Conservation (phyloP, 2,888 invertebrate genomes). For the Oscheius sp. region DNA sequence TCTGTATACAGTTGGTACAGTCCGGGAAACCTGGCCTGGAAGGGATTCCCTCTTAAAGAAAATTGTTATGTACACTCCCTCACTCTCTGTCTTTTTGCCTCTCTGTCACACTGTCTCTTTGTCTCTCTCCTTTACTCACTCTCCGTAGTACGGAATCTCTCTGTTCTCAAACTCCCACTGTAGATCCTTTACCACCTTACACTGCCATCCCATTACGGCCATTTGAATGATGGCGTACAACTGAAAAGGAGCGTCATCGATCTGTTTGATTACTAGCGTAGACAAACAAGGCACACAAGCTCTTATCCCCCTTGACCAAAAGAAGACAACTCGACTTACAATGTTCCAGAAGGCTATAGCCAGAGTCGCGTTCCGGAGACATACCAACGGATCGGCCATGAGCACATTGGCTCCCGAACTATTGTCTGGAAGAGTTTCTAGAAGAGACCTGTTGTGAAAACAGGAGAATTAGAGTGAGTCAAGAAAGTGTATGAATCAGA, state of each 20-base stretch:
- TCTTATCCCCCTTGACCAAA: background rate
- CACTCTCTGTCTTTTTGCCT: too few species aligned
- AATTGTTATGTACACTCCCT: background rate
- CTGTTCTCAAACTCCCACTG: conserved; percentile 68
- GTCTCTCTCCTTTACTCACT: conserved; percentile 44
- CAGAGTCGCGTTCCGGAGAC: conserved; percentile 61
- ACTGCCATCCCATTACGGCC: conserved; percentile 71
- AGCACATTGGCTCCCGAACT: background rate
- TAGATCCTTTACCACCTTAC: conserved; percentile 62
- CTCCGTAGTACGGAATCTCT: conserved; percentile 65
- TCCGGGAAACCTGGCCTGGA: conserved; percentile 71
- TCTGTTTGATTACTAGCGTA: background rate
- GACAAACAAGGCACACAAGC: background rate
- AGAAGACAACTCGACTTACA: conserved; percentile 43
- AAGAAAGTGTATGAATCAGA: conserved; percentile 17
- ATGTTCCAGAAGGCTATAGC: conserved; percentile 69
- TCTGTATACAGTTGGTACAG: conserved; percentile 70
- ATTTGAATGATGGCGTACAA: conserved; percentile 69
- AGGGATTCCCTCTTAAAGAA: conserved; percentile 67
- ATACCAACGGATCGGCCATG: conserved; percentile 69
- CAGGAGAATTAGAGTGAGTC: background rate
- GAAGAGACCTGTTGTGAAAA: conserved; percentile 1
- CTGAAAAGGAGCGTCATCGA: conserved; percentile 38
- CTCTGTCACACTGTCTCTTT: background rate
- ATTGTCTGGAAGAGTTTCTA: background rate